phyloP scores from a whole-genome alignment of 2,797 vertebrate genomes.

The Lerista edwardsae region DNA sequence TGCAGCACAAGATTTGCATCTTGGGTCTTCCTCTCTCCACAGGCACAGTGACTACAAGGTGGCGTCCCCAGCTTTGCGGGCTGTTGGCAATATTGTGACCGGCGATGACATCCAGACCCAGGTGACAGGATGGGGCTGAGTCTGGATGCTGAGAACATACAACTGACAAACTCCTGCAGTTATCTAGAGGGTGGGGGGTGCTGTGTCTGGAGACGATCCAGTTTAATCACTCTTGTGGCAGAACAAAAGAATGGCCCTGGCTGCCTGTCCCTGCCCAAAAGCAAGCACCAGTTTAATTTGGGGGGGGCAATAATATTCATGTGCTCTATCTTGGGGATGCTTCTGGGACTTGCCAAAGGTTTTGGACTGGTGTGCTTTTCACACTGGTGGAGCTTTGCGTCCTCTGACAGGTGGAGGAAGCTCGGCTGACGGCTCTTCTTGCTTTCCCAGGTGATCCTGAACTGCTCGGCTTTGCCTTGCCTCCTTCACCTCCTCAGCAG shows the following conservation, averaged over 20 bases:
- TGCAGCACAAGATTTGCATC: rapidly evolving
- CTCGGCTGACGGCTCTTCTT: not conserved
- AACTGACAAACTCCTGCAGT: not conserved
- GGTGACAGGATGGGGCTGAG: slow-evolving; percentile 71
- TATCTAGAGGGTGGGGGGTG: not conserved
- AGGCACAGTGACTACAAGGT: slow-evolving; percentile 99
- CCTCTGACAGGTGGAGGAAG: not conserved
- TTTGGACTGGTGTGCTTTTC: not conserved
- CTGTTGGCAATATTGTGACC: slow-evolving; percentile 97
- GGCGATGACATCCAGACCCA: slow-evolving; percentile 99
- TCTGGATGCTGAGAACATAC: not conserved
- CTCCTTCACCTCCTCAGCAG: slow-evolving; percentile 97
- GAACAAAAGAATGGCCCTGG: not conserved
- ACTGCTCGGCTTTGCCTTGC: slow-evolving; percentile 96
- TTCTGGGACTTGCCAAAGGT: too few species aligned
- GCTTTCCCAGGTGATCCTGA: slow-evolving; percentile 89
- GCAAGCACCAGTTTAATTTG: not conserved
- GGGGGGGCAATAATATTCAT: too few species aligned
- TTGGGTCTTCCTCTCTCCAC: not conserved
- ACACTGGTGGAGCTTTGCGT: not conserved
- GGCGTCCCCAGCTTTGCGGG: slow-evolving; percentile 94
- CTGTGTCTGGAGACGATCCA: too few species aligned
- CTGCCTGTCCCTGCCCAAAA: not conserved
- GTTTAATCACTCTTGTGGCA: not conserved
- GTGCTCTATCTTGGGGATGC: too few species aligned